Evolutionary conservation across 2,113 vertebrate genomes (phyloP), one percentile per base, ranked within the genome.

Genomic region (Atherinomorus stipes): DNA sequence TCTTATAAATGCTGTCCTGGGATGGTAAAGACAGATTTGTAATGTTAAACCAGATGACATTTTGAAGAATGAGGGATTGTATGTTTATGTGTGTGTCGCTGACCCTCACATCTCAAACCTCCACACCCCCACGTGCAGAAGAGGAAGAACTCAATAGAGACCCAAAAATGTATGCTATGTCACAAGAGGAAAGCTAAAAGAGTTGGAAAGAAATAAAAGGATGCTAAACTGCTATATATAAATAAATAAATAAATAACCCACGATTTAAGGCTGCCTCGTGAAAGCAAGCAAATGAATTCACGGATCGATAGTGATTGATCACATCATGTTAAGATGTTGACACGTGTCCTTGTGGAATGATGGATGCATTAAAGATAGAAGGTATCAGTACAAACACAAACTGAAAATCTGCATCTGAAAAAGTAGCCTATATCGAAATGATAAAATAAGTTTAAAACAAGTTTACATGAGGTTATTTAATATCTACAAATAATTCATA

Each of bases 271-370:
- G 7, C 51, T 49, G 40, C 42, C 57, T 16, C 75, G 19, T 16
- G 65, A 68, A 80, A 82, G 78, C 77, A 81, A 76, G 59, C 38
- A 66, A 88, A 90, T 71, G 40, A 71, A 87, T 80, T 76, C 60
- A 73, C 23, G 64, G 85, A 89, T 91, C 91, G 12, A 92, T 90
- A 90, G 59, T 90, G 85, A 92, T 92, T 88, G 87, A 93, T 92
- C 70, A 78, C 85, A 72, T 85, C 73, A 84, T 49, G 79, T 82
- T 81, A 74, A 86, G 60, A 59, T 68, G 87, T 77, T 84, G 86
- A 85, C 78, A 81, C 53, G 62, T 63, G 74, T 80, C 83, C 87
- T 84, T 83, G 74, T 77, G 59, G 75, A 75, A 54, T 84, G 76
- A 90, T 81, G 68, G 80, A 89, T 86, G 75, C 54, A 19, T 76